These are phyloP conservation scores for Perca fluviatilis DNA, from an alignment of 2,113 vertebrate species.

Conservation along the genomic window DNA sequence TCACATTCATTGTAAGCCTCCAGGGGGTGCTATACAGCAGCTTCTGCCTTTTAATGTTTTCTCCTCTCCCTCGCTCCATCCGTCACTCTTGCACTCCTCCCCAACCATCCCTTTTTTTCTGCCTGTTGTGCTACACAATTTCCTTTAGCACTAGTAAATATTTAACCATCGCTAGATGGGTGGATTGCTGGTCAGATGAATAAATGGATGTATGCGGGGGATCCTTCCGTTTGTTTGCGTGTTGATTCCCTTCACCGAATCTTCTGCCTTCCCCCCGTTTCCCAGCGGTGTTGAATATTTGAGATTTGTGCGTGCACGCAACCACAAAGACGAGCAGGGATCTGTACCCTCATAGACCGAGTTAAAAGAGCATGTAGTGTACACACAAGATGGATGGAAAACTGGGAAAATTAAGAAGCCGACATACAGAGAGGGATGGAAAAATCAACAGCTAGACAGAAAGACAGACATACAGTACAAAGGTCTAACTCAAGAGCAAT, in stretches of 20 bases:
- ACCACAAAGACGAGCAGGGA: conserved; percentile 9
- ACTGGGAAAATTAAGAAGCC: background rate
- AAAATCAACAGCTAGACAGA: conserved; percentile 1
- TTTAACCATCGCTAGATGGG: conserved; percentile 61
- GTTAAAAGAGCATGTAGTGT: conserved; percentile 32
- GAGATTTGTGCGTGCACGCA: conserved; percentile 19
- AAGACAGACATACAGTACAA: background rate
- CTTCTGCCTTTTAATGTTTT: conserved; percentile 37
- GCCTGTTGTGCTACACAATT: conserved; percentile 39
- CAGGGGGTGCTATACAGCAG: conserved; percentile 70
- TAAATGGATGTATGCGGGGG: conserved; percentile 44
- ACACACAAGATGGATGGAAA: background rate
- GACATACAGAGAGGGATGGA: background rate
- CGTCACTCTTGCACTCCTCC: conserved; percentile 29
- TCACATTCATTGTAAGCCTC: conserved; percentile 41
- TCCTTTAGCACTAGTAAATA: conserved; percentile 72
- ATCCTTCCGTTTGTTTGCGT: conserved; percentile 53
- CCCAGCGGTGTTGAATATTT: conserved; percentile 71
- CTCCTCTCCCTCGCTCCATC: conserved; percentile 33
- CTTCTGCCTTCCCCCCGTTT: conserved; percentile 5
- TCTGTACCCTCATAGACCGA: conserved; percentile 21
- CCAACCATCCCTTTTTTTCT: conserved; percentile 13
- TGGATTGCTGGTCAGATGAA: conserved; percentile 59
- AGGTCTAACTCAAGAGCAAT: background rate
- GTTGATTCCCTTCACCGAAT: conserved; percentile 49